Conservation (phyloP, 2,888 invertebrate species). For the Cephus nigrinus region DNA sequence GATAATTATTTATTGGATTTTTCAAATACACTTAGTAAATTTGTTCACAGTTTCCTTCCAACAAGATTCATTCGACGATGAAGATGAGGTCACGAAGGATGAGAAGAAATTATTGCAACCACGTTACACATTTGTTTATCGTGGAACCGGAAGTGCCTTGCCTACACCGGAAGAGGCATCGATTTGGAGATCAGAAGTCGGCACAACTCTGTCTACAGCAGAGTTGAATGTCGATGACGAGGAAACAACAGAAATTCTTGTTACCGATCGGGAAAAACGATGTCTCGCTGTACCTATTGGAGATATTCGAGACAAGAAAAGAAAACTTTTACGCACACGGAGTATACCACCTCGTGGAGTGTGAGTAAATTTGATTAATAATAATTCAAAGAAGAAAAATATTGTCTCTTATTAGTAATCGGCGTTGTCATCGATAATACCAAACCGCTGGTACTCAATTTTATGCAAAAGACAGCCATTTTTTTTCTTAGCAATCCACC, state of each 20-base stretch:
- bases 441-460: background rate
- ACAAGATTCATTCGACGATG: slow-evolving; percentile 55
- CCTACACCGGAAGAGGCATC: slow-evolving; percentile 34
- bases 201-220: background rate
- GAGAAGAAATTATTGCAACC: slow-evolving; percentile 28
- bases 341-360: slow-evolving; percentile 33
- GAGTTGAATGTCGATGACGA: background rate
- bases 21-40: background rate
- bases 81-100: slow-evolving; percentile 30
- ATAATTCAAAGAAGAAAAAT: background rate
- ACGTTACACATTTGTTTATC: slow-evolving; percentile 26
- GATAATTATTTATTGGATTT: background rate
- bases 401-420: background rate
- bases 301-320: slow-evolving; percentile 57
- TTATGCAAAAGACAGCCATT: background rate
- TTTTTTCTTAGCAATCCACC: background rate
- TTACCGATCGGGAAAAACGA: slow-evolving; percentile 61
- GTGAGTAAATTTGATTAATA: background rate
- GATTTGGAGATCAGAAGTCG: slow-evolving; percentile 40
- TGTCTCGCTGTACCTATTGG: slow-evolving; percentile 62
- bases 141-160: slow-evolving; percentile 32
- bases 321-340: slow-evolving; percentile 55
- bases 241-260: slow-evolving; percentile 36
- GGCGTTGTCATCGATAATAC: background rate
- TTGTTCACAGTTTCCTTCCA: slow-evolving; percentile 57